Evolutionary conservation across 1,140 invertebrate species (phyloP).

Genomic region (Drosophila dunni): DNA sequence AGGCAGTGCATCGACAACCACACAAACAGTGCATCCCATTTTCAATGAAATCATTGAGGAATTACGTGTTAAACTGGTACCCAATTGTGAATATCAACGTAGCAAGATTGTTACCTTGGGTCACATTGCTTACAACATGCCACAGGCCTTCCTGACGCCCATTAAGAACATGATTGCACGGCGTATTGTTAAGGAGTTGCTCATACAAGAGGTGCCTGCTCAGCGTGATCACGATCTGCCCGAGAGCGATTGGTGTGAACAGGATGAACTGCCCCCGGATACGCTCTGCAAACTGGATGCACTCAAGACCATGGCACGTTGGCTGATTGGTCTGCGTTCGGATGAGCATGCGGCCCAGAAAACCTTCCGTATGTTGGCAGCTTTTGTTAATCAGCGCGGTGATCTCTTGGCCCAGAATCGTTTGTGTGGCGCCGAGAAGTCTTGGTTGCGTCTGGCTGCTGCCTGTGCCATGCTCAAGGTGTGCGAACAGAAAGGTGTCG

Average conservation of each 20-base stretch:
- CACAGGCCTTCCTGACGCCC: slow-evolving; percentile 93
- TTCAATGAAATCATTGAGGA: slow-evolving; percentile 95
- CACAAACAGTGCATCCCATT: slow-evolving; percentile 89
- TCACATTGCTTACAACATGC: slow-evolving; percentile 96
- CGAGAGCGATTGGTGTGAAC: slow-evolving; percentile 92
- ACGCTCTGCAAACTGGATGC: slow-evolving; percentile 97
- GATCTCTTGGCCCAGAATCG: slow-evolving; percentile 91
- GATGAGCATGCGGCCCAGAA: slow-evolving; percentile 96
- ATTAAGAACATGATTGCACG: slow-evolving; percentile 98
- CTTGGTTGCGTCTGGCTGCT: slow-evolving; percentile 95
- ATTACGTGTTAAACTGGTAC: slow-evolving; percentile 90
- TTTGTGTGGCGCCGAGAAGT: slow-evolving; percentile 93
- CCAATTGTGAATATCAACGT: slow-evolving; percentile 93
- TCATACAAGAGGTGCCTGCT: slow-evolving; percentile 92
- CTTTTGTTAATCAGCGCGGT: slow-evolving; percentile 95
- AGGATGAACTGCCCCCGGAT: slow-evolving; percentile 95
- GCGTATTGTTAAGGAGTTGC: slow-evolving; percentile 97
- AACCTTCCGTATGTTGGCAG: slow-evolving; percentile 96
- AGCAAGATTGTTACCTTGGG: slow-evolving; percentile 97
- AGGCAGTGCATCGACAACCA: slow-evolving; percentile 63
- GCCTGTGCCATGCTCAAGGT: slow-evolving; percentile 98
- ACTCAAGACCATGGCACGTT: slow-evolving; percentile 97
- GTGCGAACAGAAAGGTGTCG: slow-evolving; percentile 97
- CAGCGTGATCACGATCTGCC: slow-evolving; percentile 84
- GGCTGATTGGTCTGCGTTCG: slow-evolving; percentile 96